Evolutionary conservation across 2,888 invertebrate species (phyloP), one percentile per base, ranked within the genome.

Genomic region (Eupithecia exiguata): DNA sequence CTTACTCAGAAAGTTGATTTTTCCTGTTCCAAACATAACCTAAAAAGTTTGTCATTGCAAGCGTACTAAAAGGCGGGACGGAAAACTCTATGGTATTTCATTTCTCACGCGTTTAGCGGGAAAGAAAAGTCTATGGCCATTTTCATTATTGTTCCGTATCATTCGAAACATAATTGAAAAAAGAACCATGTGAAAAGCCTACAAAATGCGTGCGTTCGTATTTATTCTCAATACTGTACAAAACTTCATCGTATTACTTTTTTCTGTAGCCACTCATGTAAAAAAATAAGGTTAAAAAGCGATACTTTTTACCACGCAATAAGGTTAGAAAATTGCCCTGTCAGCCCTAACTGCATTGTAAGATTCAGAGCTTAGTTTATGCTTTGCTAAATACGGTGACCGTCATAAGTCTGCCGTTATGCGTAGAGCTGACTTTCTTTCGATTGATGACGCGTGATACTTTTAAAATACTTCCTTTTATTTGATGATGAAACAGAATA

Each of bases 241-340:
- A 30, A 30, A 62, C 4, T 53, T n/a, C 6, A 49, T 49, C 21
- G 53, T 21, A 21, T 49, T 9, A n/a, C 7, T 62, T 36, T 30
- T 62, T 62, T 35, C 62, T 62, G 14, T 61, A 58, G 9, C 12
- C 9, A 65, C n/a, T 65, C 10, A 30, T 30, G 30, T 30, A n/a
- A n/a, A n/a, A n/a, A n/a, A n/a, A n/a, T 30, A 30, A 30, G 30
- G 30, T 4, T 40, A 40, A 66, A 35, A 61, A 30, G 63, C 38
- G 1, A 14, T 46, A 43, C 35, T 62, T 62, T n/a, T 66, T 25
- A 66, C 25, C 25, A 21, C 14, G 66, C 63, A 65, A 65, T 66
- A 66, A 66, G 25, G 38, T 40, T 38, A 62, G 69, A 40, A 69
- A 53, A 69, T 69, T 36, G 68, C 68, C 38, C 38, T 69, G 36